Evolutionary conservation across 2,113 vertebrate genomes (phyloP).

Genomic region (Rhinichthys klamathensis): DNA sequence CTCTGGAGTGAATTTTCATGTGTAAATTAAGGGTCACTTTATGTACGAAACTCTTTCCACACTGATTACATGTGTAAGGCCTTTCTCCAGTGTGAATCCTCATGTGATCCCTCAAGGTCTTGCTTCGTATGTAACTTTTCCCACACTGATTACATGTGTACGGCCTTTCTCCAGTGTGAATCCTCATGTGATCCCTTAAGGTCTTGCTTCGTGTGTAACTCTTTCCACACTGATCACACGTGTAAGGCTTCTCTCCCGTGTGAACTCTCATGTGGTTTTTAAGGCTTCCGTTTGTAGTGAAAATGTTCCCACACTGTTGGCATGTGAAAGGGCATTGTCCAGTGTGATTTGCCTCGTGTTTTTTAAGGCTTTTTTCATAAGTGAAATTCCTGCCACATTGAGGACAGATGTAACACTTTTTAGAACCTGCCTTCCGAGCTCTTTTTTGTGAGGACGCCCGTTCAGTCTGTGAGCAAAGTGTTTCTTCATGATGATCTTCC

Average conservation of each 20-base stretch:
- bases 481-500: neutral
- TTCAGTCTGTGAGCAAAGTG: neutral
- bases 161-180: neutral
- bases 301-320: slow-evolving; percentile 12
- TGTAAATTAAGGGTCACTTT: slow-evolving; percentile 22
- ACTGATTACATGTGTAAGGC: neutral
- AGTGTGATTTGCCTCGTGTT: neutral
- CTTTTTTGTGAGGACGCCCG: neutral
- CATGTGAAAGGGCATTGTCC: neutral
- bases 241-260: neutral
- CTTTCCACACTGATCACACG: neutral
- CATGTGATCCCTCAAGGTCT: neutral
- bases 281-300: slow-evolving; percentile 11
- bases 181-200: neutral
- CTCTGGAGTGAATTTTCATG: slow-evolving; percentile 9
- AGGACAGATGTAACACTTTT: slow-evolving; percentile 9
- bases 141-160: slow-evolving; percentile 1
- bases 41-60: slow-evolving; percentile 13
- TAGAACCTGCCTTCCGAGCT: neutral
- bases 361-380: slow-evolving; percentile 19
- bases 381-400: slow-evolving; percentile 21
- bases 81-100: slow-evolving; percentile 11
- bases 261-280: slow-evolving; percentile 24
- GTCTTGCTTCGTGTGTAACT: slow-evolving; percentile 2
- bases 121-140: slow-evolving; percentile 17